Evolutionary conservation across 2,888 invertebrate genomes (phyloP).

Genomic region (Chymomyza procnemis): DNA sequence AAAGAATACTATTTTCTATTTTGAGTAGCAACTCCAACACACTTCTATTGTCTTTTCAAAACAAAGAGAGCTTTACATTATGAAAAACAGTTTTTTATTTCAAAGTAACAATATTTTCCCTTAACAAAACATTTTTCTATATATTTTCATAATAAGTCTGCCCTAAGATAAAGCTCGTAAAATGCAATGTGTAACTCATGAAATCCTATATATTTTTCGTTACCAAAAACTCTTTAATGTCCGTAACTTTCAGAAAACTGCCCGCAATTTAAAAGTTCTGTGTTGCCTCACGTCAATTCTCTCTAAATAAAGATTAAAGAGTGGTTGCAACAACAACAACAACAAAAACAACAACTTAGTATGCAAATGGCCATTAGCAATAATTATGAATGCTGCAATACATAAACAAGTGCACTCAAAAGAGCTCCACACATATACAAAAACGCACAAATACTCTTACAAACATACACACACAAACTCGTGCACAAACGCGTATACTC

Average conservation of each 20-base stretch:
- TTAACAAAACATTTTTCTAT: too few relatives aligned
- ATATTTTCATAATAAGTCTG: too few relatives aligned
- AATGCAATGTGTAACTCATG: too few relatives aligned
- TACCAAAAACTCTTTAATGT: background rate
- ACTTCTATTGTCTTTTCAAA: too few relatives aligned
- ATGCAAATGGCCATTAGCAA: constrained; percentile 68
- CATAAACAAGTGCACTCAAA: constrained; percentile 64
- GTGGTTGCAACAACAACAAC: background rate
- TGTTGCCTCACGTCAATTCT: background rate
- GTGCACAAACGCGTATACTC: background rate
- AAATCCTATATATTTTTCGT: too few relatives aligned
- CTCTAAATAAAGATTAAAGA: background rate
- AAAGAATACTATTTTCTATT: too few relatives aligned
- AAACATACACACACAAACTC: background rate
- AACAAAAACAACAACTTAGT: constrained; percentile 1
- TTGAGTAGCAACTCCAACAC: too few relatives aligned
- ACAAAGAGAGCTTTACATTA: too few relatives aligned
- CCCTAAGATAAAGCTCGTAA: too few relatives aligned
- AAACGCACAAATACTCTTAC: background rate
- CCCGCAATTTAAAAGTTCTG: background rate
- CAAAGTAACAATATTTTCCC: too few relatives aligned
- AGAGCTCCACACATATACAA: constrained; percentile 20
- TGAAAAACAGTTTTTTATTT: too few relatives aligned
- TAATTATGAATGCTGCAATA: constrained; percentile 70
- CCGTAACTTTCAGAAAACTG: background rate